Base-by-base conservation (phyloP, 2,888 invertebrate genomes). In the Synanthedon myopaeformis region DNA sequence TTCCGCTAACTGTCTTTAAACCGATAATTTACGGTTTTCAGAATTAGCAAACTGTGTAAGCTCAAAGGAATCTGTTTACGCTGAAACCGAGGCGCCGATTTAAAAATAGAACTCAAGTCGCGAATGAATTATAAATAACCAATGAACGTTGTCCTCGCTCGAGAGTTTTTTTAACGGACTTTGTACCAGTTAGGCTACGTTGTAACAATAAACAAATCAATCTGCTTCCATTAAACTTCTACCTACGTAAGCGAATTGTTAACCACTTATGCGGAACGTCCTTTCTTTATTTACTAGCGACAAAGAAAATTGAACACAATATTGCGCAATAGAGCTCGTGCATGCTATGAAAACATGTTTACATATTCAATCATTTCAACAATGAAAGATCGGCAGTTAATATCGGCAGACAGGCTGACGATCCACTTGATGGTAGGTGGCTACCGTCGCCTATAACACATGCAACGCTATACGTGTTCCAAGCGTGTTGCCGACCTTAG, bases 141-240 rank as follows among this genome's bases (percentile, higher is more conserved):
- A 52, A 51, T 48, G 57, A 60, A 63, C 57, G 56, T 65, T 67
- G 49, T 58, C 62, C 57, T 55, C 55, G 59, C 17, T 12, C 45
- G 45, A 35, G 35, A 35, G 8, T 45, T 45, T 45, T 14, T 45
- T 13, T n/a, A 53, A 50, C 60, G 73, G 70, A 79, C 77, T 79
- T 79, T 74, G 77, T 51, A 58, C 68, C 51, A 52, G 55, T 55
- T 60, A 60, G 49, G 19, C 23, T 49, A 51, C 53, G 62, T 53
- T 59, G 56, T 23, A 19, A 58, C 60, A 60, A 64, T 69, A 66
- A 67, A 70, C 63, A 70, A 68, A 66, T 62, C 66, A 73, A 74
- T 73, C 65, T 66, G 58, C 57, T 51, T 67, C 62, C 57, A 71
- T 65, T 66, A 57, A 17, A 56, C 53, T 51, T 54, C 48, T 59